phyloP scores from a whole-genome alignment of 2,113 vertebrate species.

The Phodopus roborovskii region DNA sequence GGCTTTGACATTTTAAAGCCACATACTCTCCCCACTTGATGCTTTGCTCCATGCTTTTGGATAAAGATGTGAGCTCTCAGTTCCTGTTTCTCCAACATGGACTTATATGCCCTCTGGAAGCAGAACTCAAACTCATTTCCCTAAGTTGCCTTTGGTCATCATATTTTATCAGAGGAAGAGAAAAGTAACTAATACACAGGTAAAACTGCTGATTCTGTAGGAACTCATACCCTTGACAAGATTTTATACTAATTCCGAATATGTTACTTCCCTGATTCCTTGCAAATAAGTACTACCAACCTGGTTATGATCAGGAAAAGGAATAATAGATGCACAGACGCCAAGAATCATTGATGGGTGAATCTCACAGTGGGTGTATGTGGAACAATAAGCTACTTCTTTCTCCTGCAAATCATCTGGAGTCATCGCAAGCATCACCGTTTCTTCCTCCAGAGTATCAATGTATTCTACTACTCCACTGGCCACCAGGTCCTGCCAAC shows the following conservation, averaged over 20 bases:
- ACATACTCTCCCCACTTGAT: neutral
- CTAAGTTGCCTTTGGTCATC: neutral
- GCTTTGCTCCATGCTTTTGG: neutral
- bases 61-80: neutral
- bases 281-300: constrained; percentile 83
- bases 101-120: neutral
- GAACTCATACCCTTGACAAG: neutral
- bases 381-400: constrained; percentile 98
- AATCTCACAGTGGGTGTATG: constrained; percentile 98
- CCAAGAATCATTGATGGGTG: constrained; percentile 99
- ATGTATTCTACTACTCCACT: constrained; percentile 99
- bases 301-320: constrained; percentile 99
- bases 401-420: constrained; percentile 99
- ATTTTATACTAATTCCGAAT: neutral
- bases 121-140: neutral
- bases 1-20: neutral
- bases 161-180: neutral
- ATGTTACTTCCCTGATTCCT: constrained; percentile 3
- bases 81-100: neutral
- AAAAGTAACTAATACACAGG: neutral
- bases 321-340: constrained; percentile 98
- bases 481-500: constrained; percentile 99
- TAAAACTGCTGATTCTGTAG: neutral
- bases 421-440: constrained; percentile 99
- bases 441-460: constrained; percentile 98